These are phyloP conservation scores for Eristalis pertinax DNA, from an alignment of 2,888 invertebrate species.

Conservation along the genomic window DNA sequence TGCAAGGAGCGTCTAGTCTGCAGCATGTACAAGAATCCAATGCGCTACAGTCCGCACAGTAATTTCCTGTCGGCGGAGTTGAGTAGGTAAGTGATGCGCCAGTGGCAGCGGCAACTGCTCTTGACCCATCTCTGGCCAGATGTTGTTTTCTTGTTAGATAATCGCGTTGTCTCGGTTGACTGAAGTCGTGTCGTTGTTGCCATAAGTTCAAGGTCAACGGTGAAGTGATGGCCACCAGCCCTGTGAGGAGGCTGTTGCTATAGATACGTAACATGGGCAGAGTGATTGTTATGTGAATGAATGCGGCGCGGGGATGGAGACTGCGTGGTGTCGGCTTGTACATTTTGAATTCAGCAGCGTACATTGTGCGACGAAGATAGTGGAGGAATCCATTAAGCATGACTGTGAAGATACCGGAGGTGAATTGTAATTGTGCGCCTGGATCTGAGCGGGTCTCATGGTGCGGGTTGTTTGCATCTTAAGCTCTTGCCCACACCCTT, in stretches of 20 bases:
- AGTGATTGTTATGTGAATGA: background rate
- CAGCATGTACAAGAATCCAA: slow-evolving; percentile 91
- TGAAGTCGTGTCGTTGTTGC: background rate
- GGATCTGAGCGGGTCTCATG: too few species aligned
- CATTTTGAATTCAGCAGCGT: too few species aligned
- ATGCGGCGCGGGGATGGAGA: too few species aligned
- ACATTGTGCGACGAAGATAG: too few species aligned
- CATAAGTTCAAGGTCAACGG: slow-evolving; percentile 42
- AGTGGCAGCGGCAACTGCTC: background rate
- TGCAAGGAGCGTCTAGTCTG: slow-evolving; percentile 92
- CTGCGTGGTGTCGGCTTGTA: background rate
- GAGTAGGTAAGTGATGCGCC: slow-evolving; percentile 88
- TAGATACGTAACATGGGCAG: background rate
- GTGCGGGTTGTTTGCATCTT: too few species aligned
- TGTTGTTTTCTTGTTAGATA: slow-evolving; percentile 44
- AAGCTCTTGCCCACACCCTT: too few species aligned
- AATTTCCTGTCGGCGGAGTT: slow-evolving; percentile 93
- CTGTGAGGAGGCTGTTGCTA: background rate
- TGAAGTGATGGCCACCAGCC: background rate
- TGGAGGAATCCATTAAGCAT: too few species aligned
- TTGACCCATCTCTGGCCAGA: slow-evolving; percentile 31
- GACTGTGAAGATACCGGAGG: too few species aligned
- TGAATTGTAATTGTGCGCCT: too few species aligned
- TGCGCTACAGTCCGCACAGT: slow-evolving; percentile 91
- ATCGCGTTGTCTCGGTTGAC: slow-evolving; percentile 17